A percentile compares a stretch with the other conserved stretches of the same genome.
These are phyloP conservation scores for Albula glossodonta DNA, from an alignment of 2,113 vertebrate species.

Conservation along the genomic window DNA sequence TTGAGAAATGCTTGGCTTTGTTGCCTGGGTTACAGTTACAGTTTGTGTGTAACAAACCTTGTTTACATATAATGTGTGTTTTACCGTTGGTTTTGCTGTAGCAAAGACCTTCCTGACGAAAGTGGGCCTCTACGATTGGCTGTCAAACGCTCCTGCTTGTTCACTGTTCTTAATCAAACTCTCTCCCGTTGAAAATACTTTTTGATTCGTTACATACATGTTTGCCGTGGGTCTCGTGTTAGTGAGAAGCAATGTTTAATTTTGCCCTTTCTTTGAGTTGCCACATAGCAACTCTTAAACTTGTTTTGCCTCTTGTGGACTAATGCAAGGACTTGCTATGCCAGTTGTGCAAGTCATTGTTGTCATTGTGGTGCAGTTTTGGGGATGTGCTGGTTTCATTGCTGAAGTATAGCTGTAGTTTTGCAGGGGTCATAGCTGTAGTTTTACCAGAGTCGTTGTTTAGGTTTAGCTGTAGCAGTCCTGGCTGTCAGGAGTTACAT, in stretches of 20 bases:
- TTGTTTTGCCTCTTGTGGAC: background rate
- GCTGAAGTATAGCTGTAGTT: background rate
- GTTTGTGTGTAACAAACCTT: background rate
- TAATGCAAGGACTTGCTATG: background rate
- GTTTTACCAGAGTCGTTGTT: too few species aligned
- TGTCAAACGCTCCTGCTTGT: background rate
- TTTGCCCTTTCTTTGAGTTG: background rate
- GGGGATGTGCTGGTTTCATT: background rate
- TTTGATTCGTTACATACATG: background rate
- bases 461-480: too few species aligned
- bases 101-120: background rate
- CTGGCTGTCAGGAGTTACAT: too few species aligned
- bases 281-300: too few species aligned
- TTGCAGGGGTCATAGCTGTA: too few species aligned
- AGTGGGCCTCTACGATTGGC: background rate
- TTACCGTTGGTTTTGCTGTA: background rate
- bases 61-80: background rate
- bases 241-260: background rate
- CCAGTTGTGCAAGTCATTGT: too few species aligned
- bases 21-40: constrained; percentile 3
- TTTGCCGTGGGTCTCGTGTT: background rate
- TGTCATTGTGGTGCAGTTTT: too few species aligned
- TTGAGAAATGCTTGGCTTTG: constrained; percentile 12
- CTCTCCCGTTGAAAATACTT: too few species aligned
- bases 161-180: background rate